Evolutionary conservation across 2,888 invertebrate species (phyloP).

Genomic region (Ennomos erosarius): DNA sequence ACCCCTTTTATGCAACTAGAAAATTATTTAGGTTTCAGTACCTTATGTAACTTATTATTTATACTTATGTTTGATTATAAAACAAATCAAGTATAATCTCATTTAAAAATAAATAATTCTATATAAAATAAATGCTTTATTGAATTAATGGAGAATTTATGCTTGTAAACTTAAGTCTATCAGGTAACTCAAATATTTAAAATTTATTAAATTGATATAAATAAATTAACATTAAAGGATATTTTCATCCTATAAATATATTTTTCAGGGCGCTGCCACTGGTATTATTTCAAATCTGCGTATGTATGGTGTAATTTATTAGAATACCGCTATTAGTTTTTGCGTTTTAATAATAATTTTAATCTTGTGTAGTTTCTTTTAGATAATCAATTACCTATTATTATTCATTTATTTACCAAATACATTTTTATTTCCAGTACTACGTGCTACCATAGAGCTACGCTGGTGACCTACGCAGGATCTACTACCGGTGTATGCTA

Average conservation of each 20-base stretch:
- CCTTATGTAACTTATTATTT: not conserved
- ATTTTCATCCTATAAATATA: conserved; percentile 49
- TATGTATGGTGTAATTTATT: conserved; percentile 42
- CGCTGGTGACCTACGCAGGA: not conserved
- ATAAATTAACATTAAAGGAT: conserved; percentile 46
- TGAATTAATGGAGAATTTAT: too few species aligned
- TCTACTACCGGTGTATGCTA: too few species aligned
- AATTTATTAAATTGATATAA: not conserved
- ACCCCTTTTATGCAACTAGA: not conserved
- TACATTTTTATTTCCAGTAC: too few species aligned
- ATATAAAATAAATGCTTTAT: too few species aligned
- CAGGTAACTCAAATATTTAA: too few species aligned
- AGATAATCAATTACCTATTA: too few species aligned
- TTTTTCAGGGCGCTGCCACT: conserved; percentile 43
- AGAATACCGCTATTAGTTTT: not conserved
- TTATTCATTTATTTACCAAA: too few species aligned
- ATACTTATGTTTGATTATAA: not conserved
- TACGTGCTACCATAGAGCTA: conserved; percentile 1
- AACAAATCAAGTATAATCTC: too few species aligned
- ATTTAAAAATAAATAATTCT: too few species aligned
- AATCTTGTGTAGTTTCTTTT: too few species aligned
- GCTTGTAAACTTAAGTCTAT: too few species aligned
- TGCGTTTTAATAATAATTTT: too few species aligned
- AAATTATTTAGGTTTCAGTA: conserved; percentile 2
- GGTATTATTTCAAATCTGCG: conserved; percentile 46